Evolutionary conservation across 2,888 invertebrate species (phyloP).

Genomic region (Hetaerina titia): DNA sequence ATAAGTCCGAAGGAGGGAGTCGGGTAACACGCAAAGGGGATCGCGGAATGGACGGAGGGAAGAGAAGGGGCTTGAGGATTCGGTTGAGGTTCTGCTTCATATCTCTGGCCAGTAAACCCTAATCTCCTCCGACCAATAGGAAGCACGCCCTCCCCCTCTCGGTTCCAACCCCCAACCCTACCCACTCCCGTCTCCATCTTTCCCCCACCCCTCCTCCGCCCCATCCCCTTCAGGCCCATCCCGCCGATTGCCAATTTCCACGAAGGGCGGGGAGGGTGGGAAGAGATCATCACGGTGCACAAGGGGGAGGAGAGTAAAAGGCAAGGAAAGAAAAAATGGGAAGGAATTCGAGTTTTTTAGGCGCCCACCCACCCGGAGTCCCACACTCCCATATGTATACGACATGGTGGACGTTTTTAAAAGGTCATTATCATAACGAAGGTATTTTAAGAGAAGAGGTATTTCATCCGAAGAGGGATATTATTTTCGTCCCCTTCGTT

Average conservation of each 20-base stretch:
- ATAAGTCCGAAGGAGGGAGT: not conserved
- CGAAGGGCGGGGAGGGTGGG: not conserved
- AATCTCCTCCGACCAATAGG: conserved; percentile 45
- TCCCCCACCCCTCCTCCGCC: conserved; percentile 11
- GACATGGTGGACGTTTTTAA: conserved; percentile 27
- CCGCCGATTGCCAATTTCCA: conserved; percentile 44
- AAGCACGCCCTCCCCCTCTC: conserved; percentile 21
- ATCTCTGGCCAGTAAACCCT: conserved; percentile 40
- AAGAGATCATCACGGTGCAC: not conserved
- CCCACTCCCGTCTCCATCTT: not conserved
- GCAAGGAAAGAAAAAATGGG: not conserved
- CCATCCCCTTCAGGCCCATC: not conserved
- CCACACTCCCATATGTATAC: not conserved
- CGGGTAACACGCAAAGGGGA: no score
- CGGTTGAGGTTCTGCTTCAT: conserved; percentile 43
- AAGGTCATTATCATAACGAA: conserved; percentile 32
- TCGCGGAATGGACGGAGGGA: not conserved
- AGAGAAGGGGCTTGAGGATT: conserved; percentile 17
- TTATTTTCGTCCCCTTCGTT: not conserved
- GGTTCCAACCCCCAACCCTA: not conserved
- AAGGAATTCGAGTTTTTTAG: not conserved
- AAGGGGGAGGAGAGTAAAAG: not conserved
- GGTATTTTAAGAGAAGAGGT: conserved; percentile 3
- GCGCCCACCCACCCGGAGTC: not conserved
- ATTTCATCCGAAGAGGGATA: conserved; percentile 24